Evolutionary conservation across 2,113 vertebrate species (phyloP).

Genomic region (Lonchura striata): DNA sequence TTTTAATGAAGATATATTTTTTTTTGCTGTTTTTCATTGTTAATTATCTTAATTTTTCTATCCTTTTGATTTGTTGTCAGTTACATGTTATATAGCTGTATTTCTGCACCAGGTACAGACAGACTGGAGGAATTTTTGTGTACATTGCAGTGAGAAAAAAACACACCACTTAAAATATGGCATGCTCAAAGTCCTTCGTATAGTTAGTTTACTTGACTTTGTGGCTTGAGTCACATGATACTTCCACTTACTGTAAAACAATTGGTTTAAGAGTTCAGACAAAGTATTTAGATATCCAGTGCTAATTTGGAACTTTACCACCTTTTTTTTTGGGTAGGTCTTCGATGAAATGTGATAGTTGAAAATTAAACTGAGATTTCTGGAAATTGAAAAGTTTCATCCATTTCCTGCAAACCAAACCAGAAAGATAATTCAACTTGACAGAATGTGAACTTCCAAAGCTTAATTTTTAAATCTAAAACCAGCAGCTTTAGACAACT

Average conservation of each 20-base stretch:
- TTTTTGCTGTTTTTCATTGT: background rate
- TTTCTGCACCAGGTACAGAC: background rate
- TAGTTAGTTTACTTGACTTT: background rate
- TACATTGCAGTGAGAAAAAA: background rate
- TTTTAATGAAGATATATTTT: background rate
- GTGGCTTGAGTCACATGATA: background rate
- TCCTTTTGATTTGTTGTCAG: background rate
- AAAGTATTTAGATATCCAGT: background rate
- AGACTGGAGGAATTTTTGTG: background rate
- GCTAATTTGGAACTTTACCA: background rate
- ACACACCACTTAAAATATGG: fast-evolving
- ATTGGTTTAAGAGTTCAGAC: background rate
- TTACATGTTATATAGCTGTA: background rate
- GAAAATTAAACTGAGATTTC: background rate
- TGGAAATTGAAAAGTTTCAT: background rate
- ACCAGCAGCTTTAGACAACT: background rate
- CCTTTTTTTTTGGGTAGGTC: background rate
- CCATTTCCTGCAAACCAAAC: background rate
- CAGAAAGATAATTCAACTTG: background rate
- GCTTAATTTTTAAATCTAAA: background rate
- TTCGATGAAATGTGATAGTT: background rate
- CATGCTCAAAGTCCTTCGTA: background rate
- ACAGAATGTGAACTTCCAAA: background rate
- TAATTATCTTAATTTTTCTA: background rate
- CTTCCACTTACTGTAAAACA: background rate